Base-by-base conservation (phyloP, 2,113 vertebrate genomes). In the Scomber colias region DNA sequence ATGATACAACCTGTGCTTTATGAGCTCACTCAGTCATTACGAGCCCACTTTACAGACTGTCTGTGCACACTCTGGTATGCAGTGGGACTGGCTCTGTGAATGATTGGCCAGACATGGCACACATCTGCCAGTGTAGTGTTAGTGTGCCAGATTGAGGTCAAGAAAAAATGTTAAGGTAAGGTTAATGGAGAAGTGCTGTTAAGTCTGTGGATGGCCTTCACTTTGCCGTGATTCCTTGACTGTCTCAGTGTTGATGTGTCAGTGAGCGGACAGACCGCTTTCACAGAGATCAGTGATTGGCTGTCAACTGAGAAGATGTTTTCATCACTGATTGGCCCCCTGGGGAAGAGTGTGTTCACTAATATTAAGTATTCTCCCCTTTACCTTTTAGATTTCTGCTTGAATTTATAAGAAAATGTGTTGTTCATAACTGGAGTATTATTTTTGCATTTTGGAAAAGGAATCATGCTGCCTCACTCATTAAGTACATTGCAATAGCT, bases 381-480 rank as follows among this genome's bases (percentile, higher is more conserved):
- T 79, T 27, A 27, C 16, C 49, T 76, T 86, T 85, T 77, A 60
- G 53, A 66, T 75, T 81, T 85, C 31, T 65, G 11, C 65, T 66
- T 16, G 62, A 84, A 83, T 88, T 83, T 62, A 66, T 87, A 13
- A 82, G 31, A 72, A 51, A 11, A 71, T 82, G 17, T 65, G 46
- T 8, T 8, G 46, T 82, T 80, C 13, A 57, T 85, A 89, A 90
- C 85, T 84, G 87, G 84, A 86, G 31, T 87, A 75, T 79, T 86
- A 79, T 77, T 81, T 84, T 74, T 83, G 35, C 46, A 59, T 79
- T 65, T 64, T 76, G 59, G 11, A 79, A 71, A 31, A n/a, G 0
- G 13, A 79, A 68, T 75, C 64, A 5, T 63, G 86, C 90, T 92
- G 92, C 92, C 90, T 93, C 71, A 82, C n/a, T 71, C 4, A 3